These are phyloP conservation scores for Nycteola revayana DNA, from an alignment of 2,888 invertebrate species.

Conservation along the genomic window DNA sequence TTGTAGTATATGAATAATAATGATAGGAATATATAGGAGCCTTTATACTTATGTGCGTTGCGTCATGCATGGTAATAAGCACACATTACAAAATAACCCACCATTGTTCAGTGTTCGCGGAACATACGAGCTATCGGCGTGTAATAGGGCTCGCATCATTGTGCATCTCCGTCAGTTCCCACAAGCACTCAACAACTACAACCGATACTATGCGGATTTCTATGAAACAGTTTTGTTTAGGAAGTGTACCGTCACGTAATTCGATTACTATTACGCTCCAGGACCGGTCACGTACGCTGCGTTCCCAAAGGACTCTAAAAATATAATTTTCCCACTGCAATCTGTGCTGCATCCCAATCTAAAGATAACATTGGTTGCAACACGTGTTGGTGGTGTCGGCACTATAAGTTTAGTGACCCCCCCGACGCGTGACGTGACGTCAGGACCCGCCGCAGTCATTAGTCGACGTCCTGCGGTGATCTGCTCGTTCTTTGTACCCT, in stretches of 20 bases:
- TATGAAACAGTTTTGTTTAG: slow-evolving; percentile 38
- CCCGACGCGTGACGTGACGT: slow-evolving; percentile 32
- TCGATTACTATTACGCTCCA: slow-evolving; percentile 30
- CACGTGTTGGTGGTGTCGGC: slow-evolving; percentile 53
- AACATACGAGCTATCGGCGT: slow-evolving; percentile 60
- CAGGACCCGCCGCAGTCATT: slow-evolving; percentile 49
- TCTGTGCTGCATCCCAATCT: slow-evolving; percentile 41
- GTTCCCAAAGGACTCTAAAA: slow-evolving; percentile 38
- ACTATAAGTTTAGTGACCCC: slow-evolving; percentile 56
- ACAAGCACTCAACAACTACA: slow-evolving; percentile 45
- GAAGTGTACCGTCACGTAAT: slow-evolving; percentile 45
- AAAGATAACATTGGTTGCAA: slow-evolving; percentile 41
- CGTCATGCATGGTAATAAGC: slow-evolving; percentile 76
- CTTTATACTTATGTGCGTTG: slow-evolving; percentile 57
- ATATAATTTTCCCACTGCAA: slow-evolving; percentile 42
- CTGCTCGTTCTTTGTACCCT: slow-evolving; percentile 39
- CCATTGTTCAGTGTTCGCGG: slow-evolving; percentile 78
- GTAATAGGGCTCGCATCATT: slow-evolving; percentile 65
- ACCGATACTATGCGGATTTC: slow-evolving; percentile 42
- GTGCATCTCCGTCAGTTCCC: slow-evolving; percentile 62
- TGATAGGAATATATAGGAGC: slow-evolving; percentile 48
- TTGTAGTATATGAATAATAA: slow-evolving; percentile 58
- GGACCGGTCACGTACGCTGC: slow-evolving; percentile 26
- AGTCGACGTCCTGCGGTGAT: slow-evolving; percentile 57
- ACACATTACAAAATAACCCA: slow-evolving; percentile 76